Percentiles rank a stretch among this genome's conserved stretches.
Evolutionary conservation across 1,140 invertebrate genomes (phyloP).

Genomic region (Aphis gossypii): DNA sequence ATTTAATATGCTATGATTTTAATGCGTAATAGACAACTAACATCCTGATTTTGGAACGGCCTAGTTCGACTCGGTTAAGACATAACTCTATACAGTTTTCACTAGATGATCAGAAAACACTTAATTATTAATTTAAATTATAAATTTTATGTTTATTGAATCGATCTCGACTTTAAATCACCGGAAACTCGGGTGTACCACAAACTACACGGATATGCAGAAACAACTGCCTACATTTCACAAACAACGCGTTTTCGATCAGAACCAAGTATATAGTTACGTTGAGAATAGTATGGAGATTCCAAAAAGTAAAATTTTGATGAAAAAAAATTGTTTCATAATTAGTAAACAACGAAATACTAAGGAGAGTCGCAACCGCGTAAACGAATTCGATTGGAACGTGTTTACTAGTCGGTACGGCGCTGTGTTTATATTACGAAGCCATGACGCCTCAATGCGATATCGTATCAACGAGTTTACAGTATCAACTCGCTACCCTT

Average conservation of each 20-base stretch:
- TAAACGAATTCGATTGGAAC: not conserved
- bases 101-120: not conserved
- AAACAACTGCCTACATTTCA: not conserved
- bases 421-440: accelerated
- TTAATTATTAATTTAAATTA: not conserved
- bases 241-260: not conserved
- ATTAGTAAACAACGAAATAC: not conserved
- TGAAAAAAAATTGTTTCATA: not conserved
- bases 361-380: not conserved
- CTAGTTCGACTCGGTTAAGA: not conserved
- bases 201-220: not conserved
- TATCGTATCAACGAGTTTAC: no score
- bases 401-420: not conserved
- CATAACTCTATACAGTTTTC: not conserved
- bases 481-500: no score
- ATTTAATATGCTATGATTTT: no score
- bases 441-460: no score
- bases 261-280: not conserved
- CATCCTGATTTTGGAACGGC: not conserved
- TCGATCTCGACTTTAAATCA: not conserved
- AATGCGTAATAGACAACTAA: not conserved
- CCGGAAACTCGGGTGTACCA: not conserved
- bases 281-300: not conserved
- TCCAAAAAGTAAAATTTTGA: not conserved
- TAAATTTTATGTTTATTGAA: not conserved